These are phyloP conservation scores for Drosophila seclusa DNA, from an alignment of 2,888 invertebrate genomes.

Conservation along the genomic window DNA sequence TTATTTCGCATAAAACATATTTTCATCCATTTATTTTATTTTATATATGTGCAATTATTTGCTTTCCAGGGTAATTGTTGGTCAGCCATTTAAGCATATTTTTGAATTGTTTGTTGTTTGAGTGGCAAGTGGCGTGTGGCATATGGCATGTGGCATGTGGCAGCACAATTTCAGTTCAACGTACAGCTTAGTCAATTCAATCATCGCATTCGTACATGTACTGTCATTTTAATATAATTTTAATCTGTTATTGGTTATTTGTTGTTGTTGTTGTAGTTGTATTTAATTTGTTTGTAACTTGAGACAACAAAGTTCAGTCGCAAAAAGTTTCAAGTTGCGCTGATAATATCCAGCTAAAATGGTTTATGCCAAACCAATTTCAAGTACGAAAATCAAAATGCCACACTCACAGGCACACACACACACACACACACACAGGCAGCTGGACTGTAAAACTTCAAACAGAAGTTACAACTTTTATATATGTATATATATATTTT, in stretches of 20 bases:
- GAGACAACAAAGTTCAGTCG: constrained; percentile 59
- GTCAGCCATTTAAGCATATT: not conserved
- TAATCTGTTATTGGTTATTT: constrained; percentile 59
- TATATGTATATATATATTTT: constrained; percentile 2
- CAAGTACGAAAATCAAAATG: constrained; percentile 74
- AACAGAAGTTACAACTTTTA: constrained; percentile 66
- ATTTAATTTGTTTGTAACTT: constrained; percentile 77
- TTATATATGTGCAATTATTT: not conserved
- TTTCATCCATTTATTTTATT: not conserved
- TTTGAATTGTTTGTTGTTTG: not conserved
- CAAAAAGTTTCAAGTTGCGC: constrained; percentile 40
- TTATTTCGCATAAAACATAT: not conserved
- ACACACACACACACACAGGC: constrained; percentile 3
- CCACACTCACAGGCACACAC: constrained; percentile 26
- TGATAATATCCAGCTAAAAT: constrained; percentile 59
- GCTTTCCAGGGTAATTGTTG: constrained; percentile 7
- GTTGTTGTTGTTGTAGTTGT: not conserved
- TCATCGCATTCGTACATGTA: constrained; percentile 35
- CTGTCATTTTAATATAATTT: constrained; percentile 70
- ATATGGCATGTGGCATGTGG: constrained; percentile 19
- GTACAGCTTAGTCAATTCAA: constrained; percentile 5
- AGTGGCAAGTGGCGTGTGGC: constrained; percentile 11
- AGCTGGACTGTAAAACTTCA: constrained; percentile 51
- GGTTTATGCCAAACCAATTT: constrained; percentile 77
- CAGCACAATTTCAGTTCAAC: constrained; percentile 24